Percentiles rank a stretch among this genome's conserved stretches.
Conservation (phyloP, 2,113 vertebrate species). For the Hyla sarda region DNA sequence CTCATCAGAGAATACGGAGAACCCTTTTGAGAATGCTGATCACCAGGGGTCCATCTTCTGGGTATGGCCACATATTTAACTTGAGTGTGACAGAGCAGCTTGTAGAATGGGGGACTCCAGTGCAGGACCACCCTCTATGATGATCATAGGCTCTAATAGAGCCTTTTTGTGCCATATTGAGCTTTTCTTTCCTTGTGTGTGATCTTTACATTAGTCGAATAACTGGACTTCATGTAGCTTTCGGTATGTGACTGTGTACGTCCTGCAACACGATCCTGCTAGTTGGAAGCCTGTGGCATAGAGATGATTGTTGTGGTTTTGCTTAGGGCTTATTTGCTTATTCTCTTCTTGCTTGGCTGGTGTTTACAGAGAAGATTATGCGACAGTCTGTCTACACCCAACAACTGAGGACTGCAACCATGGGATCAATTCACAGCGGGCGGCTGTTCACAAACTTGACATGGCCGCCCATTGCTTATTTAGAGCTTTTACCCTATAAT, state of each 20-base stretch:
- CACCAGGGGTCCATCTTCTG: no score
- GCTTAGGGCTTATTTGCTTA: background rate
- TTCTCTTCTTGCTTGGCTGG: background rate
- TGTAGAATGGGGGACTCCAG: no score
- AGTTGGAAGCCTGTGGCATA: background rate
- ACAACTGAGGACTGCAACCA: conserved; percentile 3
- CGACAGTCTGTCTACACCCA: background rate
- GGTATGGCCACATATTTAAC: no score
- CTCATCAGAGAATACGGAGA: no score
- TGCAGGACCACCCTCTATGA: no score
- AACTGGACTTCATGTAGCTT: background rate
- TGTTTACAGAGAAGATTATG: conserved; percentile 3
- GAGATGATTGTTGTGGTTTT: conserved; percentile 14
- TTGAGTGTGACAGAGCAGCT: no score
- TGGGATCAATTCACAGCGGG: background rate
- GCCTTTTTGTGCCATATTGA: no score
- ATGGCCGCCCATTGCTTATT: background rate
- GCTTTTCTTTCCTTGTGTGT: background rate
- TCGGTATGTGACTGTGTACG: background rate
- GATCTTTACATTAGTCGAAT: background rate
- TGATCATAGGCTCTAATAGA: no score
- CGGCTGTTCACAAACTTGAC: background rate
- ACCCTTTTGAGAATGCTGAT: no score
- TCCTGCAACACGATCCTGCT: background rate
- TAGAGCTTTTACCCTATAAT: no score